A percentile compares a stretch with the other conserved stretches of the same genome.
Evolutionary conservation across 2,888 invertebrate species (phyloP).

Genomic region (Pseudeuparius sepicola): DNA sequence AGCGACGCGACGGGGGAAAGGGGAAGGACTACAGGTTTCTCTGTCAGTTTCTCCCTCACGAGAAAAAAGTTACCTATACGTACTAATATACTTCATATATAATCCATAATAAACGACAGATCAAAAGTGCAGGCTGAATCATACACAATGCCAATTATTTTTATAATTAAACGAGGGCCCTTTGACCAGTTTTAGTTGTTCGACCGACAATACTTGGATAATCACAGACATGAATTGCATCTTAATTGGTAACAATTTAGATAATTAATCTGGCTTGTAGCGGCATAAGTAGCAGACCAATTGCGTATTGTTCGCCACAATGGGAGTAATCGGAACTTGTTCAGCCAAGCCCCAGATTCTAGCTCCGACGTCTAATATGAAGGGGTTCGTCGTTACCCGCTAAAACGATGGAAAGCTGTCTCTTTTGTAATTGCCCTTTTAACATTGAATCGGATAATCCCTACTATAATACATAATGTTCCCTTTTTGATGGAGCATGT

Average conservation of each 20-base stretch:
- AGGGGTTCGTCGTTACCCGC: background rate
- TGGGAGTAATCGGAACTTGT: constrained; percentile 41
- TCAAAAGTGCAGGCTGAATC: no score
- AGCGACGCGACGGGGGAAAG: no score
- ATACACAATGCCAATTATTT: no score
- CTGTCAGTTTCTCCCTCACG: no score
- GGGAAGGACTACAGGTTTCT: no score
- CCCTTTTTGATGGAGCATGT: no score
- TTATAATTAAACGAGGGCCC: no score
- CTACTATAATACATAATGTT: no score
- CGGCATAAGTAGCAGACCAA: constrained; percentile 38
- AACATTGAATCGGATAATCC: constrained; percentile 28
- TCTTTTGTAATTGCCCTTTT: constrained; percentile 33
- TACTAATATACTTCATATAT: no score
- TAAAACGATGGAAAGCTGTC: constrained; percentile 25
- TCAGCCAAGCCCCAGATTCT: constrained; percentile 36
- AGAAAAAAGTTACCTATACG: no score
- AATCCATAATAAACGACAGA: no score
- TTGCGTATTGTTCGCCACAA: constrained; percentile 42
- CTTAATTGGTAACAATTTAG: constrained; percentile 48
- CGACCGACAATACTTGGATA: constrained; percentile 32
- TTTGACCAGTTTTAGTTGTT: no score
- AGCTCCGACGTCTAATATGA: background rate
- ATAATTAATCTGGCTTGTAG: constrained; percentile 41
- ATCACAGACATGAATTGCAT: constrained; percentile 42